Evolutionary conservation across 2,797 vertebrate genomes (phyloP).

Genomic region (Rhynchotus rufescens): DNA sequence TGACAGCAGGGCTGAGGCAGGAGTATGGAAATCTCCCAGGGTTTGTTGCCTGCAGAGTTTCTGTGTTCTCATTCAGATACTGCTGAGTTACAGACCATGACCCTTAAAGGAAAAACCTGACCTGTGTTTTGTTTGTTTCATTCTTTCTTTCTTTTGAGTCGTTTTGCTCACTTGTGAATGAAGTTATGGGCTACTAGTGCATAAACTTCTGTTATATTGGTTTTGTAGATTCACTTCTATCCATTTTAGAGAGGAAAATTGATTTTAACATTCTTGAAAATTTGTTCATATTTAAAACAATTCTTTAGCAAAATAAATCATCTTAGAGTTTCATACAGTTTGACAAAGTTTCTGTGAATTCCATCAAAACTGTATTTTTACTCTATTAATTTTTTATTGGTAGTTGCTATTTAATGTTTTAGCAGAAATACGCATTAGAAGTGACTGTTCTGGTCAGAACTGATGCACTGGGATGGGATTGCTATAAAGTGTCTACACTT

Average conservation of each 20-base stretch:
- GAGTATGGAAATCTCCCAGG: background rate
- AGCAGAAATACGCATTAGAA: background rate
- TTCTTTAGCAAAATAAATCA: background rate
- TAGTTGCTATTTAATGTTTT: background rate
- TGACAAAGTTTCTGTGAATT: background rate
- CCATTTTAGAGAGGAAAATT: background rate
- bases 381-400: background rate
- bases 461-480: background rate
- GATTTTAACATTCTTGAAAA: background rate
- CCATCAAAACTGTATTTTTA: background rate
- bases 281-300: background rate
- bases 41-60: background rate
- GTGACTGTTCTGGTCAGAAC: background rate
- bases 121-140: background rate
- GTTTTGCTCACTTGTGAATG: rapidly evolving
- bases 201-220: background rate
- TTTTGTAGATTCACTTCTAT: background rate
- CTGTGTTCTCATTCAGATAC: background rate
- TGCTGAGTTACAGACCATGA: background rate
- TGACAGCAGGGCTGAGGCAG: background rate
- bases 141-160: background rate
- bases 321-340: background rate
- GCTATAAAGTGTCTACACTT: background rate
- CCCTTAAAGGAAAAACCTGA: background rate
- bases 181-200: background rate